phyloP scores from a whole-genome alignment of 1,140 invertebrate genomes.

The Stegodyphus dumicola region DNA sequence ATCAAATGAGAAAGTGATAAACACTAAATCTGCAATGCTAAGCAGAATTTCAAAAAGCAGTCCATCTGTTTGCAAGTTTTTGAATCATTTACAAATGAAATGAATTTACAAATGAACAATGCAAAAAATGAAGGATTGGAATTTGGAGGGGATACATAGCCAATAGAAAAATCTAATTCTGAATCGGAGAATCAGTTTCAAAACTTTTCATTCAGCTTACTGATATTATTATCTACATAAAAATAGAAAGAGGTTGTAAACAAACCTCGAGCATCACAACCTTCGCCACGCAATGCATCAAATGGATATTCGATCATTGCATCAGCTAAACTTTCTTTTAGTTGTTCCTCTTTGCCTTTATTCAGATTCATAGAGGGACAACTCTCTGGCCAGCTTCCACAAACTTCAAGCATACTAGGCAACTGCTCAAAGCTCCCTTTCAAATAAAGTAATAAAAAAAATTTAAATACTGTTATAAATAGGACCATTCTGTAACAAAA shows the following conservation, averaged over 20 bases:
- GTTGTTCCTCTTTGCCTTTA: conserved; percentile 76
- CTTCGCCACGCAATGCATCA: conserved; percentile 28
- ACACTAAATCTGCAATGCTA: no score
- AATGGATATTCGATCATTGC: conserved; percentile 88
- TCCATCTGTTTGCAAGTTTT: no score
- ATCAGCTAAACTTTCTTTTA: conserved; percentile 91
- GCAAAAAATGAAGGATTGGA: no score
- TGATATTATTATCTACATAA: neutral
- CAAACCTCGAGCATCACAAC: conserved; percentile 63
- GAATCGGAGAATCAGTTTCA: neutral
- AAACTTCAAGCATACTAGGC: conserved; percentile 82
- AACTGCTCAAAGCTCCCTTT: conserved; percentile 90
- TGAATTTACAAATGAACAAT: no score
- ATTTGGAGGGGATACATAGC: no score
- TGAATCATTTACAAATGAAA: no score
- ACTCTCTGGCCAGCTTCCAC: conserved; percentile 73
- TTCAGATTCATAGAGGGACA: conserved; percentile 70
- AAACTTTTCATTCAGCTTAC: neutral
- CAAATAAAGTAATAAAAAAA: conserved; percentile 18
- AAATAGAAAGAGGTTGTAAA: neutral
- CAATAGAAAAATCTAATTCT: no score
- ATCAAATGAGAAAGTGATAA: no score
- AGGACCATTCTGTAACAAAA: no score
- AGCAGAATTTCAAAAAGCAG: no score
- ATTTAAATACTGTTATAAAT: neutral